Evolutionary conservation across 1,140 invertebrate genomes (phyloP), one percentile per base, ranked within the genome.

Genomic region (Zaprionus ghesquierei): DNA sequence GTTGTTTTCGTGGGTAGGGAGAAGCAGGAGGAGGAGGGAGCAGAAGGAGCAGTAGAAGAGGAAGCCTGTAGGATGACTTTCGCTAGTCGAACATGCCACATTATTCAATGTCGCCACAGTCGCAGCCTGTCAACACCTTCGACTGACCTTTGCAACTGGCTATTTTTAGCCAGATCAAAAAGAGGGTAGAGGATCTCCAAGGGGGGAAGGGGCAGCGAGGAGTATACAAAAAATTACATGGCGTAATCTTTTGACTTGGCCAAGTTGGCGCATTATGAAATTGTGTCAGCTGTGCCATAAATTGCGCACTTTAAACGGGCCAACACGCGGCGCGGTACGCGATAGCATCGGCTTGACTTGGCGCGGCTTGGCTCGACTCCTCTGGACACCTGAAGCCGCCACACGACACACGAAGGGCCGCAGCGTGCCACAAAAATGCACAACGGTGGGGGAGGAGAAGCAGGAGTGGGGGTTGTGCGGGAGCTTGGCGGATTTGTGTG

Each of bases 221-320:
- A 35, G 35, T 41, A 41, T 18, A 41, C 35, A 41, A 53, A 38
- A 63, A 25, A 27, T 35, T 38, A 61, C 58, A 85, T 80, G 71
- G 79, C 79, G 81, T 86, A 84, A 85, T 85, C 77, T 79, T 72
- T 46, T 13, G 56, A 46, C 41, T 46, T 46, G 18, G 41, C 41
- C 18, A 6, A 41, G 5, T 22, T 22, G 18, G 64, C 31, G 75
- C 75, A 86, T 89, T 86, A 86, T 86, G 75, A 86, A 86, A 86
- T 87, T 82, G 82, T 86, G 82, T 86, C 82, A 86, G 82, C 54
- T 78, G 62, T 20, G 78, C 79, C 82, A 87, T 87, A 86, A 86
- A 86, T 86, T 86, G 75, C 79, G 68, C 77, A 75, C 78, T 87
- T 85, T 85, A 72, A 86, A 64, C 77, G 71, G 79, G 64, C 53